Conservation (phyloP, 2,888 invertebrate species). For the Hoplodrina blanda region DNA sequence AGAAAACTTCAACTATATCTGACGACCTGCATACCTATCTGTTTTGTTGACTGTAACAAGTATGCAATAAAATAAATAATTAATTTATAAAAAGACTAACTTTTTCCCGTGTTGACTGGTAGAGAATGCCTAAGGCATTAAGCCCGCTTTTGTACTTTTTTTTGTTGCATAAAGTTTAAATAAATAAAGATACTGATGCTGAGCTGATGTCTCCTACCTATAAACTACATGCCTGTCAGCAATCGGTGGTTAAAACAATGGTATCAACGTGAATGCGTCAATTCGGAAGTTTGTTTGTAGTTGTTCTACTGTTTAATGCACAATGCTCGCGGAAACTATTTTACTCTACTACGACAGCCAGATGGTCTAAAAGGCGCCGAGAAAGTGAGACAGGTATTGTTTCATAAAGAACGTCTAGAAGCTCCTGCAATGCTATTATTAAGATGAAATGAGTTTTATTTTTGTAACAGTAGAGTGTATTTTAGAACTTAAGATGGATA, state of each 20-base stretch:
- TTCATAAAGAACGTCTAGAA: constrained; percentile 15
- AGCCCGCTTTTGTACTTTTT: too few relatives aligned
- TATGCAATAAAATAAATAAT: background rate
- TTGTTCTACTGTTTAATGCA: constrained; percentile 16
- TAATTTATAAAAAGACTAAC: background rate
- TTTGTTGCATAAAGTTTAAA: too few relatives aligned
- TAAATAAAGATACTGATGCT: too few relatives aligned
- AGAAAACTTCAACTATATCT: too few relatives aligned
- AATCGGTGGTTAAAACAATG: too few relatives aligned
- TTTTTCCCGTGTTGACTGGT: too few relatives aligned
- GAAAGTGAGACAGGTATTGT: constrained; percentile 46
- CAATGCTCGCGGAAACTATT: constrained; percentile 8
- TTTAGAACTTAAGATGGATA: too few relatives aligned
- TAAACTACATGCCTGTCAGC: too few relatives aligned
- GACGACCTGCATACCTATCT: too few relatives aligned
- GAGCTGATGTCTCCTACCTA: too few relatives aligned
- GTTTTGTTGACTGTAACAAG: too few relatives aligned
- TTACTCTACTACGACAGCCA: constrained; percentile 22
- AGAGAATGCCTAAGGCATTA: too few relatives aligned
- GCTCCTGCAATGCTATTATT: constrained; percentile 5
- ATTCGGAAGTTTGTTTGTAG: background rate
- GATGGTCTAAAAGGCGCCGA: constrained; percentile 28
- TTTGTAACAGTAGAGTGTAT: background rate
- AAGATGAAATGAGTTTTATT: background rate
- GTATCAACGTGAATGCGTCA: background rate